These are phyloP conservation scores for Jordanella pulchra DNA, from an alignment of 2,797 vertebrate species.

Conservation along the genomic window DNA sequence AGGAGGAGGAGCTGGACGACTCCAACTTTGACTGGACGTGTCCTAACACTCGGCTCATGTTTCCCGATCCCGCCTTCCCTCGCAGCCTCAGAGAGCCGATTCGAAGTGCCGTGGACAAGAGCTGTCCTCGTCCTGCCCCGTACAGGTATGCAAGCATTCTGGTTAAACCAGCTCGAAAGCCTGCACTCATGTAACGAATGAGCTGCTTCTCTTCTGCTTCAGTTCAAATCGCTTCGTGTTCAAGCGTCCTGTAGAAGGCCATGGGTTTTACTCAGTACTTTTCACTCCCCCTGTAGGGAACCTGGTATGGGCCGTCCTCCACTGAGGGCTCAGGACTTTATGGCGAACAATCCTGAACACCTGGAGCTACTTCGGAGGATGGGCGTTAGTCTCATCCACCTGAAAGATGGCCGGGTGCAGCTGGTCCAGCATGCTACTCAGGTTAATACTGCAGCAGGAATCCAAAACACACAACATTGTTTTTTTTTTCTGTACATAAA, in stretches of 20 bases:
- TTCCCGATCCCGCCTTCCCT: constrained; percentile 94
- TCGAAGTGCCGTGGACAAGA: constrained; percentile 95
- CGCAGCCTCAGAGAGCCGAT: constrained; percentile 93
- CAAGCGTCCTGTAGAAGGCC: neutral
- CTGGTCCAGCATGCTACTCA: constrained; percentile 97
- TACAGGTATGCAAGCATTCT: constrained; percentile 75
- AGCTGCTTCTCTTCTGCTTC: neutral
- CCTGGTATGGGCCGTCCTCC: constrained; percentile 84
- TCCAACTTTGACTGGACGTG: constrained; percentile 98
- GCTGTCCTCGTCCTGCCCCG: constrained; percentile 88
- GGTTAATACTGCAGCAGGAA: constrained; percentile 66
- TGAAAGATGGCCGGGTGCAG: constrained; percentile 97
- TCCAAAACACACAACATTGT: neutral
- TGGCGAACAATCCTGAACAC: constrained; percentile 97
- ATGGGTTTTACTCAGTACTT: neutral
- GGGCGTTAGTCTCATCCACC: constrained; percentile 97
- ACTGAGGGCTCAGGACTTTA: constrained; percentile 95
- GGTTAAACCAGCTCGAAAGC: neutral
- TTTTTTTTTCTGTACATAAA: neutral
- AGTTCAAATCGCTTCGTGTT: neutral
- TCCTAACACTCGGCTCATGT: constrained; percentile 96
- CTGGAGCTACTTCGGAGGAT: constrained; percentile 96
- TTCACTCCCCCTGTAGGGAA: constrained; percentile 62
- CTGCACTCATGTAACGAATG: neutral
- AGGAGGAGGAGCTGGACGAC: constrained; percentile 87